Evolutionary conservation across 1,140 invertebrate genomes (phyloP).

Genomic region (Eubasilissa regina): DNA sequence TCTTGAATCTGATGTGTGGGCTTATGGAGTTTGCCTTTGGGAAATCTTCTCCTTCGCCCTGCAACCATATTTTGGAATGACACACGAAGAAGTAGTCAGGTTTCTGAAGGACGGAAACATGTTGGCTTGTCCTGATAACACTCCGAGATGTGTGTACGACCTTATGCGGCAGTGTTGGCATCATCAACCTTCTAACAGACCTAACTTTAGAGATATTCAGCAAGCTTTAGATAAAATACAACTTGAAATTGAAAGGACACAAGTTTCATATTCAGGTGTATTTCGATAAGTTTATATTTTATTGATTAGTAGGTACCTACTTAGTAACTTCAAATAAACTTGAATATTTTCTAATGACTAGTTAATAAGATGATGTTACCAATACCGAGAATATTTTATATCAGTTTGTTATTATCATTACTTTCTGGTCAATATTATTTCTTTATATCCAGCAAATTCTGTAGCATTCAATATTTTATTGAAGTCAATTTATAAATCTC

Average conservation of each 20-base stretch:
- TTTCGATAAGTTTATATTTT: constrained; percentile 42
- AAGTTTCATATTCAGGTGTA: constrained; percentile 44
- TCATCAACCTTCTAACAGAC: constrained; percentile 85
- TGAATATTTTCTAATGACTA: no score
- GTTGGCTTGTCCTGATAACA: constrained; percentile 90
- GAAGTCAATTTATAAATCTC: no score
- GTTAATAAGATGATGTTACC: no score
- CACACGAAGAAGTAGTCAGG: constrained; percentile 94
- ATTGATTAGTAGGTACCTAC: background rate
- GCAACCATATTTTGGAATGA: constrained; percentile 95
- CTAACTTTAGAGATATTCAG: constrained; percentile 85
- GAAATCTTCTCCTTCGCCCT: constrained; percentile 95
- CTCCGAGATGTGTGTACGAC: constrained; percentile 91
- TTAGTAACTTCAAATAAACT: background rate
- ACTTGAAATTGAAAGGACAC: constrained; percentile 69
- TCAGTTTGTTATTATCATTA: no score
- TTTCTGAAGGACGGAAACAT: constrained; percentile 94
- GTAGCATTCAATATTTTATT: no score
- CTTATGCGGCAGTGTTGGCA: constrained; percentile 96
- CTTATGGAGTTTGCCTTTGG: constrained; percentile 94
- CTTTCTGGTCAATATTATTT: no score
- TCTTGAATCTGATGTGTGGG: constrained; percentile 94
- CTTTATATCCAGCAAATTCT: no score
- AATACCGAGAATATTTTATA: no score
- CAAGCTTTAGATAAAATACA: constrained; percentile 79